Conservation (phyloP, 2,113 vertebrate species). For the Crotalus horridus region DNA sequence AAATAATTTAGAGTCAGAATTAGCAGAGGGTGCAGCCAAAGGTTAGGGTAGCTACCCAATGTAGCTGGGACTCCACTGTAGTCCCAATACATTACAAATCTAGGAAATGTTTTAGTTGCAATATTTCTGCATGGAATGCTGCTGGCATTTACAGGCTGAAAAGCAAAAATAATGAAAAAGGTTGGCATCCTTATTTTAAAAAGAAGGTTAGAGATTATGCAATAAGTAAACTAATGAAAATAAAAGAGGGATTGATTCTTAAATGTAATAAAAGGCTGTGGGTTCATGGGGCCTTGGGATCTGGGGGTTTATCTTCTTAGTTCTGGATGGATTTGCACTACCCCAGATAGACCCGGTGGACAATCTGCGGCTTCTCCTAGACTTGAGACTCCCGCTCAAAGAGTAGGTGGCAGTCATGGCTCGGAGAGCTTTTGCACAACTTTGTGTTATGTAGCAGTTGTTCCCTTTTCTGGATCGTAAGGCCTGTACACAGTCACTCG, state of each 20-base stretch:
- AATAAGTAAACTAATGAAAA: neutral
- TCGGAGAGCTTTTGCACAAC: neutral
- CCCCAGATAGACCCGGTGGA: neutral
- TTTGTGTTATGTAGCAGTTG: neutral
- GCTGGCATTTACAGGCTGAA: neutral
- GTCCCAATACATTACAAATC: neutral
- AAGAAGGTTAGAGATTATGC: neutral
- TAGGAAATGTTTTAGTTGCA: neutral
- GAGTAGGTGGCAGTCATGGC: neutral
- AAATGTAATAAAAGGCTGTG: neutral
- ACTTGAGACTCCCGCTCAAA: neutral
- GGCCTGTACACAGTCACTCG: neutral
- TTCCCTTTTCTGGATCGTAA: neutral
- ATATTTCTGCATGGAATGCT: neutral
- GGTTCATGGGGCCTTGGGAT: neutral
- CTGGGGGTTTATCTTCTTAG: neutral
- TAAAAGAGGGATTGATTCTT: neutral
- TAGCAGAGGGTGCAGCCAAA: neutral
- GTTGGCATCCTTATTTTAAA: neutral
- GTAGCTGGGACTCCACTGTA: neutral
- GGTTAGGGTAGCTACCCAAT: neutral
- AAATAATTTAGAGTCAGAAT: neutral
- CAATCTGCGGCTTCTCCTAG: neutral
- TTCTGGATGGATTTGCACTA: neutral
- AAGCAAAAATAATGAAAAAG: neutral